Base-by-base conservation (phyloP, 1,140 invertebrate species). In the Orius laevigatus region DNA sequence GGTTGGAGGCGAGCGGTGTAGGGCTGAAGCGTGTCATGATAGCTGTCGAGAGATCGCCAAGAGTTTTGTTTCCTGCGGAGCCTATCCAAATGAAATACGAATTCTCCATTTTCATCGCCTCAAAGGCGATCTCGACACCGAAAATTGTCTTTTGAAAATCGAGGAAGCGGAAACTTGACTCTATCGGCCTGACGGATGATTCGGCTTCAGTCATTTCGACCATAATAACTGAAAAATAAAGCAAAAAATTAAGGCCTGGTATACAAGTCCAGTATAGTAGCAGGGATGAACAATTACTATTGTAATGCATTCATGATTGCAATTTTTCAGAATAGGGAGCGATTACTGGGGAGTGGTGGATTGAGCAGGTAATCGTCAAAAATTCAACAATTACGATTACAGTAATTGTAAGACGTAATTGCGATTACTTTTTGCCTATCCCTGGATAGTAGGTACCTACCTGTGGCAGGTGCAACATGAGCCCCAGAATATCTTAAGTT, bases 41-140 rank as follows among this genome's bases (percentile, higher is more conserved):
- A 65, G 64, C 63, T 10, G 66, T 40, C 0, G 64, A 60, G 0
- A 68, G 50, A 44, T 68, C 63, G 31, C 16, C 14, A 25, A 51
- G 33, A 8, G 11, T 51, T 15, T 45, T 32, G 31, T 16, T 25
- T 14, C 8, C 19, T 40, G 38, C 35, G 9, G 25, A 25, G 8
- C 50, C 50, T 10, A 51, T 40, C 50, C 50, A 51, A 31, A 51
- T 32, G 18, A 51, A 47, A 15, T 11, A 32, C 2, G 43, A 47
- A 38, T 33, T 25, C 8, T 47, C 20, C 50, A 51, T 51, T 51
- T 51, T 46, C 15, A 51, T 14, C 39, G 46, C 20, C 18, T 25
- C 43, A 41, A 40, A 51, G 18, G 41, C 40, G 9, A 51, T 34
- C 14, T 51, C 32, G 9, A 14, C n/a, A 6, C 38, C 25, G 20